Percentiles rank a stretch among this genome's conserved stretches.
Evolutionary conservation across 1,140 invertebrate genomes (phyloP).

Genomic region (Papilio glaucus): DNA sequence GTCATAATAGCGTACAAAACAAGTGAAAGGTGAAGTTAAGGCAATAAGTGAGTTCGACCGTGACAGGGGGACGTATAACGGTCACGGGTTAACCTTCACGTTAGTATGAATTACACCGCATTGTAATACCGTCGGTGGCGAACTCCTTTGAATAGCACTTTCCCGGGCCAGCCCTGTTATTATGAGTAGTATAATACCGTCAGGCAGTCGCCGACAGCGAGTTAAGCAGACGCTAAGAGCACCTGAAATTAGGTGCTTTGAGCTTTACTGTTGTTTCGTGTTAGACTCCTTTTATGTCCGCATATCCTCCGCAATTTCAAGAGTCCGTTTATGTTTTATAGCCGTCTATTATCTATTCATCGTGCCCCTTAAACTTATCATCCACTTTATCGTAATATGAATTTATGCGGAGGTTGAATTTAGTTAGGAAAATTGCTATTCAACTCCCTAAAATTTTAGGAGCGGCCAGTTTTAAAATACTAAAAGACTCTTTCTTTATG

Average conservation of each 20-base stretch:
- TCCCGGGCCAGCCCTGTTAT: slow-evolving; percentile 62
- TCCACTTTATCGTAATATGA: slow-evolving; percentile 28
- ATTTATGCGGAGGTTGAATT: slow-evolving; percentile 18
- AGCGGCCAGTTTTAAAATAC: not conserved
- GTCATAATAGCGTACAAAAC: slow-evolving; percentile 2
- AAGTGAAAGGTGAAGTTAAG: slow-evolving; percentile 5
- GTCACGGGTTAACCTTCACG: slow-evolving; percentile 60
- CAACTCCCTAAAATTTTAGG: not conserved
- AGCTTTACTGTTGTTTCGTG: slow-evolving; percentile 45
- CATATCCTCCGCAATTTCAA: slow-evolving; percentile 34
- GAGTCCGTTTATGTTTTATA: slow-evolving; percentile 30
- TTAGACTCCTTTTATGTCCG: slow-evolving; percentile 39
- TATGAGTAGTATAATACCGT: slow-evolving; percentile 64
- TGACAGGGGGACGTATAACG: slow-evolving; percentile 47
- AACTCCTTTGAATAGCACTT: slow-evolving; percentile 66
- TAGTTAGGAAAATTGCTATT: not conserved
- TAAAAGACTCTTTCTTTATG: not conserved
- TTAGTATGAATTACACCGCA: slow-evolving; percentile 58
- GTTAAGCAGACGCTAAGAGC: slow-evolving; percentile 53
- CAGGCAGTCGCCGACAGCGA: slow-evolving; percentile 56
- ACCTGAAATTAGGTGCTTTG: slow-evolving; percentile 50
- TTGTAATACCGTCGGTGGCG: slow-evolving; percentile 52
- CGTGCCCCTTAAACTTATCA: slow-evolving; percentile 29
- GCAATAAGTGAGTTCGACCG: not conserved
- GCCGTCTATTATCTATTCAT: slow-evolving; percentile 34